Evolutionary conservation across 2,888 invertebrate genomes (phyloP), one percentile per base, ranked within the genome.

Genomic region (Eubasilissa splendida): DNA sequence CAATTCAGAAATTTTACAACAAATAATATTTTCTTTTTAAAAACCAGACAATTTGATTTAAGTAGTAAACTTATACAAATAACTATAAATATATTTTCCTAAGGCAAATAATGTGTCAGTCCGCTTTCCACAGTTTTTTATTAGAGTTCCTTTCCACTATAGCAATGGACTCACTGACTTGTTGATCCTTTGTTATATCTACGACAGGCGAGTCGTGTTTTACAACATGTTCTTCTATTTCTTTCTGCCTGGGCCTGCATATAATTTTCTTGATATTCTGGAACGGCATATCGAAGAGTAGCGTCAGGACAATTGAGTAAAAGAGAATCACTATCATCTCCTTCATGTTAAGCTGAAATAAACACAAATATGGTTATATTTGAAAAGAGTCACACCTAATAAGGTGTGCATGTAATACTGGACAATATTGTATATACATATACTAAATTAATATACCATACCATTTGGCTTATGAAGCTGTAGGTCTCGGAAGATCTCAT

Each of bases 281-380:
- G 85, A 93, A 94, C 11, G 94, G 94, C 82, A 92, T 90, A 85
- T 94, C 94, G 84, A 94, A 91, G 4, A 93, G 86, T 42, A 94
- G 86, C 4, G 93, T 94, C 66, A 94, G 87, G 12, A 90, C 84
- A 31, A 90, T 87, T 0, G 94, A 93, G 5, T 91, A 88, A 11
- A 88, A 70, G 59, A 92, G 84, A 33, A 94, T 92, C 87, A 91
- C 91, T 12, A 89, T 82, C 59, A 90, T 87, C 87, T 94, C 94
- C 84, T 91, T 90, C 12, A 93, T 85, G 85, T 93, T 93, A n/a
- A 93, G 85, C 93, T 93, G 87, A 12, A 90, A 89, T 80, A 76
- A 81, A 12, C 2, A 52, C 1, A 68, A 52, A 42, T 7, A 42
- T 42, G 42, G 7, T 42, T 5, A 42, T 0, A 42, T 42, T 42